phyloP scores from a whole-genome alignment of 2,113 vertebrate species.

The Dipodomys spectabilis region DNA sequence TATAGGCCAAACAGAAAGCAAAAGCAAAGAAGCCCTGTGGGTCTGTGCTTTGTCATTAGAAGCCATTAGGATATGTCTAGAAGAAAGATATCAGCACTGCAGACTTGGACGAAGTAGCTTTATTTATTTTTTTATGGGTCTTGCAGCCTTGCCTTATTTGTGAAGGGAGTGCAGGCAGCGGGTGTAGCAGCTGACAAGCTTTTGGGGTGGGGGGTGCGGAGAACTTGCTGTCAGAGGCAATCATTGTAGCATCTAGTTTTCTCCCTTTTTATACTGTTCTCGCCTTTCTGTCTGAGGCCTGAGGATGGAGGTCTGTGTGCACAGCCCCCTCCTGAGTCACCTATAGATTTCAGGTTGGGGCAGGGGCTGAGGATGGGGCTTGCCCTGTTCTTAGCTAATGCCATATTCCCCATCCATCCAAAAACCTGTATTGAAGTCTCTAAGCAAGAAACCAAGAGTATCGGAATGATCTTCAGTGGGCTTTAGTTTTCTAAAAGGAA shows the following conservation, averaged over 20 bases:
- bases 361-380: background rate
- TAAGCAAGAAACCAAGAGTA: background rate
- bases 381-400: background rate
- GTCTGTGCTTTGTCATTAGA: background rate
- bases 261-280: background rate
- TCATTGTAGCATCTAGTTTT: background rate
- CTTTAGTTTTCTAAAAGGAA: slow-evolving; percentile 15
- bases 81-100: background rate
- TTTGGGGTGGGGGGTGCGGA: too few relatives aligned
- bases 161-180: background rate
- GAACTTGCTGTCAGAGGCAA: background rate
- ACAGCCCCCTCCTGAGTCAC: fast-evolving
- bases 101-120: slow-evolving; percentile 40
- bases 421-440: background rate
- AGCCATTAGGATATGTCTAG: slow-evolving; percentile 10
- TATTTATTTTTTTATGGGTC: slow-evolving; percentile 28
- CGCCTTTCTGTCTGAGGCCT: background rate
- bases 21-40: background rate
- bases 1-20: background rate
- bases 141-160: background rate
- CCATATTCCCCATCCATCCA: background rate
- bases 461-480: background rate
- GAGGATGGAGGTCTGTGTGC: background rate
- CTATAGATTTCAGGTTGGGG: background rate
- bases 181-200: too few relatives aligned